Conservation (phyloP, 2,888 invertebrate genomes). For the Diaphora mendica region DNA sequence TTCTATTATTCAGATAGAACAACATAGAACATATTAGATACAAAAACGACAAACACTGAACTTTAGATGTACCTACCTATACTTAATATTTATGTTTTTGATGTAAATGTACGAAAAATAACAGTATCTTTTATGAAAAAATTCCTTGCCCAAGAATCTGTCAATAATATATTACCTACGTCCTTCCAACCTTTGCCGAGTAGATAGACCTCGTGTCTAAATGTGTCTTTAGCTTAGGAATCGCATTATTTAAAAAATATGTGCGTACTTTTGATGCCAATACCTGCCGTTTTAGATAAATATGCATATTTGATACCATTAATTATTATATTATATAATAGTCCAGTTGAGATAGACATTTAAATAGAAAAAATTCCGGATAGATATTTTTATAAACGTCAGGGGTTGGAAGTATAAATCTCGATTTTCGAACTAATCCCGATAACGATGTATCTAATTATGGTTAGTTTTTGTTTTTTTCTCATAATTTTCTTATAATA, state of each 20-base stretch:
- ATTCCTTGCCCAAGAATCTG: conserved; percentile 59
- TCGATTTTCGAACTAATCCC: too few species aligned
- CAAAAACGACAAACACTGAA: neutral
- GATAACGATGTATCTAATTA: too few species aligned
- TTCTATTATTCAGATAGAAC: neutral
- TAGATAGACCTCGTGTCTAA: conserved; percentile 60
- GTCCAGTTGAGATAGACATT: too few species aligned
- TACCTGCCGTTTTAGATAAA: conserved; percentile 50
- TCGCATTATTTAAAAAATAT: conserved; percentile 57
- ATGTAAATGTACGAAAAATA: conserved; percentile 32
- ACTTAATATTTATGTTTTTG: neutral
- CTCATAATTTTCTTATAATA: too few species aligned
- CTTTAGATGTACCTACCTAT: neutral
- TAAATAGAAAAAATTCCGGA: too few species aligned
- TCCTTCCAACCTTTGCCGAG: conserved; percentile 62
- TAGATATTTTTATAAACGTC: too few species aligned
- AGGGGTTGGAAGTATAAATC: too few species aligned
- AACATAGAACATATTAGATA: too few species aligned
- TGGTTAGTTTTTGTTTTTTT: too few species aligned
- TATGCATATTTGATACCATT: conserved; percentile 49
- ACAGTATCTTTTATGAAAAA: conserved; percentile 56
- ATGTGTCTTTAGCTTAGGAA: conserved; percentile 62
- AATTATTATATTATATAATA: conserved; percentile 42
- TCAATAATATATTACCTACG: conserved; percentile 69
- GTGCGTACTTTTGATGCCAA: conserved; percentile 38